phyloP scores from a whole-genome alignment of 92 coral and sea anemone genomes.

The Porites divaricata region DNA sequence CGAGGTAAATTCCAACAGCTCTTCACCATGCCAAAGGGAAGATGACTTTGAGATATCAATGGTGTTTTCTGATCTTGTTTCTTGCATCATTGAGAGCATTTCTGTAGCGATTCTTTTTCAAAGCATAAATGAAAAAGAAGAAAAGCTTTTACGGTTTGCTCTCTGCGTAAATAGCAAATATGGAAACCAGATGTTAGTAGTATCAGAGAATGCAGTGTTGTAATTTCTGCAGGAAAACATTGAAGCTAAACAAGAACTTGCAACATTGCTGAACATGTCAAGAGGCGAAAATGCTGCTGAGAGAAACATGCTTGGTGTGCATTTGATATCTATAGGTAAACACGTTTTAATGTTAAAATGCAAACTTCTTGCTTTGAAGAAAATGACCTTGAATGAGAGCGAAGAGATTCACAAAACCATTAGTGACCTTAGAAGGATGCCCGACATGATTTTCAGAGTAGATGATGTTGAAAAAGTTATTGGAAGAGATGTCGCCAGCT shows the following conservation, averaged over 20 bases:
- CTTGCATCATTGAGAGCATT: conserved; percentile 25
- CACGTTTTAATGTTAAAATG: conserved; percentile 6
- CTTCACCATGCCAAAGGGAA: not conserved
- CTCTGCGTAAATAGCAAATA: conserved; percentile 35
- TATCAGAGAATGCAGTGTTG: conserved; percentile 27
- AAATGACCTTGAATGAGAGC: not conserved
- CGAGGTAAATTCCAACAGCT: conserved; percentile 3
- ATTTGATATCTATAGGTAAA: conserved; percentile 26
- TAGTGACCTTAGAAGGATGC: conserved; percentile 2
- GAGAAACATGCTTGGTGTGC: conserved; percentile 23
- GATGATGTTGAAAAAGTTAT: conserved; percentile 16
- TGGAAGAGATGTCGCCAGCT: conserved; percentile 1
- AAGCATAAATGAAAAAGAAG: conserved; percentile 7
- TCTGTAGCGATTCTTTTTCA: conserved; percentile 43
- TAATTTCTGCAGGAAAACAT: conserved; percentile 24
- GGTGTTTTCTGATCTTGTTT: conserved; percentile 29
- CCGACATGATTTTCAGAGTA: conserved; percentile 28
- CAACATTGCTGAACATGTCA: conserved; percentile 42
- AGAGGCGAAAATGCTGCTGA: conserved; percentile 29
- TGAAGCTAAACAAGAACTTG: conserved; percentile 30
- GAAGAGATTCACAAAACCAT: not conserved
- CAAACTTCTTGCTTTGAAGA: not conserved
- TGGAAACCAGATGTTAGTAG: conserved; percentile 20
- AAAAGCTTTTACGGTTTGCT: conserved; percentile 37
- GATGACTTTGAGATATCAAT: conserved; percentile 22